Conservation (phyloP, 1,140 invertebrate genomes). For the Pseudobourletiella spinata region DNA sequence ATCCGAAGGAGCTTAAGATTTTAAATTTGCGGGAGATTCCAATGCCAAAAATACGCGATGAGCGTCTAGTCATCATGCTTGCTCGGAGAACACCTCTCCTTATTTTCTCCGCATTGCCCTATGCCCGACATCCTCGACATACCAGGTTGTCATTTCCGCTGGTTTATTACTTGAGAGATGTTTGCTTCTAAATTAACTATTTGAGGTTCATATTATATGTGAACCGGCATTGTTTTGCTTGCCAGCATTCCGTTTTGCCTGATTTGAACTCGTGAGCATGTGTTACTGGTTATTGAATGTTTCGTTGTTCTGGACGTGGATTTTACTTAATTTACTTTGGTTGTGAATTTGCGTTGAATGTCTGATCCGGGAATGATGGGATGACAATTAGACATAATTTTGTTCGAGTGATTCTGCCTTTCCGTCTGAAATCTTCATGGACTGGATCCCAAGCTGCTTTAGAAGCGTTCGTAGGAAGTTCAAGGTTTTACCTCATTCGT, state of each 20-base stretch:
- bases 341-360: too few species aligned
- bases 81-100: conserved; percentile 63
- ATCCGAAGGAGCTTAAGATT: conserved; percentile 47
- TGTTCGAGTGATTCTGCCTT: conserved; percentile 1
- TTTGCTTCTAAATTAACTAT: too few species aligned
- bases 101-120: conserved; percentile 73
- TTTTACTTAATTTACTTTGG: too few species aligned
- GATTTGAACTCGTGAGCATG: too few species aligned
- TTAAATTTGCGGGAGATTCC: conserved; percentile 43
- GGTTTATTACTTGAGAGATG: too few species aligned
- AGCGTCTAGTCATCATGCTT: conserved; percentile 65
- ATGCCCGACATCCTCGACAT: conserved; percentile 41
- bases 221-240: too few species aligned
- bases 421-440: conserved; percentile 9
- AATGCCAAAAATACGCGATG: conserved; percentile 57
- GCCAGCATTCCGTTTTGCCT: too few species aligned
- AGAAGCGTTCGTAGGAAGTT: conserved; percentile 2
- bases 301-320: too few species aligned
- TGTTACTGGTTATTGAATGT: too few species aligned
- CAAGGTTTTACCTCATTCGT: conserved; percentile 6
- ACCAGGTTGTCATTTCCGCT: conserved; percentile 3
- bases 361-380: not conserved
- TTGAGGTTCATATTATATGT: too few species aligned
- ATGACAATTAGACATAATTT: conserved; percentile 1
- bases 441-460: conserved; percentile 6